Evolutionary conservation across 2,797 vertebrate species (phyloP).

Genomic region (Distichodus sexfasciatus): DNA sequence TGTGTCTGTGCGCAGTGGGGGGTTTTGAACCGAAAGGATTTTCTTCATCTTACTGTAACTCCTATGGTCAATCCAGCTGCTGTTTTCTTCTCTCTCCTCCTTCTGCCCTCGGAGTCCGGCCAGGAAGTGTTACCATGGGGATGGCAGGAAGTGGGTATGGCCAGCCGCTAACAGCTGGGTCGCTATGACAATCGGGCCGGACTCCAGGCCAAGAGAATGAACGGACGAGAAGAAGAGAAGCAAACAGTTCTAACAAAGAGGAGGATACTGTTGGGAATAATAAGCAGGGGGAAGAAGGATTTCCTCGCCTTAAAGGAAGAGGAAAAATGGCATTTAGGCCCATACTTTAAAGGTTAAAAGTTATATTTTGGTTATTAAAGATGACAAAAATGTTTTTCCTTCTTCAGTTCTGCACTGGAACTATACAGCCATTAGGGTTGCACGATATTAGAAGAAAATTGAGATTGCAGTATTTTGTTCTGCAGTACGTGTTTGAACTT

Average conservation of each 20-base stretch:
- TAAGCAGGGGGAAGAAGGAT: constrained; percentile 1
- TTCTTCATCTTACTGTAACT: constrained; percentile 14
- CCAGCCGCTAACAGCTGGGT: constrained; percentile 33
- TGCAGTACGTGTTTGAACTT: too few relatives aligned
- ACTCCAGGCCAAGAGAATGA: background rate
- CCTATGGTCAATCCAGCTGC: constrained; percentile 37
- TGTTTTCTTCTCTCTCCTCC: constrained; percentile 43
- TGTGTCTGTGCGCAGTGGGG: background rate
- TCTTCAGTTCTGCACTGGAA: too few relatives aligned
- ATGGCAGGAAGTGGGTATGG: constrained; percentile 32
- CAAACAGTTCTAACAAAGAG: background rate
- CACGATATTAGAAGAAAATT: too few relatives aligned
- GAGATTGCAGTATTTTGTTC: too few relatives aligned
- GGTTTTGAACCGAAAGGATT: background rate
- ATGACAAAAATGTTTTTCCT: too few relatives aligned
- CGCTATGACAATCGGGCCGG: constrained; percentile 13
- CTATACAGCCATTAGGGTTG: too few relatives aligned
- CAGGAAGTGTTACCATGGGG: constrained; percentile 40
- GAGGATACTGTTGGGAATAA: background rate
- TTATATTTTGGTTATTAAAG: too few relatives aligned
- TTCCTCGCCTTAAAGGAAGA: too few relatives aligned
- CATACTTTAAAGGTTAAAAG: too few relatives aligned
- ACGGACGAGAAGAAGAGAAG: background rate
- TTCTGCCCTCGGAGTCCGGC: constrained; percentile 17
- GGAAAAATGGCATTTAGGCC: too few relatives aligned